A percentile compares a stretch with the other conserved stretches of the same genome.
Evolutionary conservation across 2,113 vertebrate species (phyloP).

Genomic region (Phocoena sinus): DNA sequence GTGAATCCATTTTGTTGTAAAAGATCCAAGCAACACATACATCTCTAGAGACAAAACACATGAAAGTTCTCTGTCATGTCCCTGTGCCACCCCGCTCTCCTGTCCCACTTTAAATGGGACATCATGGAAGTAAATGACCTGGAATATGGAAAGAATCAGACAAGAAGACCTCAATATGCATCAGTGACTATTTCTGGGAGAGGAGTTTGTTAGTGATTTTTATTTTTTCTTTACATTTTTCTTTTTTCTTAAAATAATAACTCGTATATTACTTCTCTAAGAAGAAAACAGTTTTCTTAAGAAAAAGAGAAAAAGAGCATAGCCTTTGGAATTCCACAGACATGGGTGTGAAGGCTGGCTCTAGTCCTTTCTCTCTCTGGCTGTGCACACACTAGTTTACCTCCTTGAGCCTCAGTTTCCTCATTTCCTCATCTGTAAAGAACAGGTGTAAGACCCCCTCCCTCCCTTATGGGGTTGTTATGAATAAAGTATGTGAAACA

Average conservation of each 20-base stretch:
- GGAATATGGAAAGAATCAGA: neutral
- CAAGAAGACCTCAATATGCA: neutral
- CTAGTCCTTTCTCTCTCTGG: neutral
- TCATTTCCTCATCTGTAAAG: neutral
- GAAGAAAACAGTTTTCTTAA: neutral
- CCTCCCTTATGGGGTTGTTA: neutral
- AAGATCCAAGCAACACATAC: neutral
- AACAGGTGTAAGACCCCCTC: neutral
- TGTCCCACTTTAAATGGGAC: neutral
- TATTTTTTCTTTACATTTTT: neutral
- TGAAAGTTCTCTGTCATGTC: neutral
- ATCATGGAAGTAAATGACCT: too few species aligned
- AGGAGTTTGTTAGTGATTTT: neutral
- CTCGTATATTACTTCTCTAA: neutral
- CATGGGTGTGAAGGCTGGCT: neutral
- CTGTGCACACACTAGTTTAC: neutral
- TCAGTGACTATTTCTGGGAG: neutral
- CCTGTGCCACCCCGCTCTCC: neutral
- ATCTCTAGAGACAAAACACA: neutral
- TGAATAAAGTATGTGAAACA: neutral
- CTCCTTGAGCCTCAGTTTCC: neutral
- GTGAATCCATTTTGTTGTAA: neutral
- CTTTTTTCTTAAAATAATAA: neutral
- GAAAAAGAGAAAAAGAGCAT: neutral
- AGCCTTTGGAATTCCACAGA: neutral